A percentile compares a stretch with the other conserved stretches of the same genome.
Evolutionary conservation across 1,140 invertebrate genomes (phyloP).

Genomic region (Pissodes strobi): DNA sequence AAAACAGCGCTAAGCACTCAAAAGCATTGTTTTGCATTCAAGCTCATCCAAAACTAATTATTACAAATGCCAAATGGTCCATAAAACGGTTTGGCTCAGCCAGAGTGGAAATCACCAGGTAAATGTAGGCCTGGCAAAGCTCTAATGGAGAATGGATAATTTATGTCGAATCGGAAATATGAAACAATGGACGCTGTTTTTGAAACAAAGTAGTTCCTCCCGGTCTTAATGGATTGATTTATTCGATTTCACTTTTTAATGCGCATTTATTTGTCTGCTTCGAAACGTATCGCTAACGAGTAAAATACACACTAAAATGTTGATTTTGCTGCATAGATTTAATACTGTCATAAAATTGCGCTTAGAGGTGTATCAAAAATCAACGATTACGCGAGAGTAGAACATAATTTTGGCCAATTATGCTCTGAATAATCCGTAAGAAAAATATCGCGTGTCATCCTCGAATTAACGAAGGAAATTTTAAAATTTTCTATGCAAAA

Average conservation of each 20-base stretch:
- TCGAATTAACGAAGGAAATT: too few relatives aligned
- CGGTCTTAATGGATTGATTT: constrained; percentile 3
- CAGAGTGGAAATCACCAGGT: constrained; percentile 28
- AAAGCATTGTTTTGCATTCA: constrained; percentile 22
- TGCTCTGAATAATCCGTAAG: too few relatives aligned
- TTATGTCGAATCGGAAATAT: constrained; percentile 25
- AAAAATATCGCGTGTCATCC: too few relatives aligned
- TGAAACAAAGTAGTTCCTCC: constrained; percentile 7
- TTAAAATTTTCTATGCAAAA: too few relatives aligned
- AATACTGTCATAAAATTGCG: too few relatives aligned
- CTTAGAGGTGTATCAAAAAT: too few relatives aligned
- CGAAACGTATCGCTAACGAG: too few relatives aligned
- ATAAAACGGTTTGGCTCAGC: constrained; percentile 20
- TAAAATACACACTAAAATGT: too few relatives aligned
- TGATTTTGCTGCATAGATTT: too few relatives aligned
- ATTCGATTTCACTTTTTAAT: constrained; percentile 5
- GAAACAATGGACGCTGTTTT: constrained; percentile 5
- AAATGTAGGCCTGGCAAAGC: constrained; percentile 15
- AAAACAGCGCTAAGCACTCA: constrained; percentile 24
- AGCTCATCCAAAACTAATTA: constrained; percentile 29
- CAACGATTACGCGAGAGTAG: too few relatives aligned
- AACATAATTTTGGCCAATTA: too few relatives aligned
- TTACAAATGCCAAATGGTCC: constrained; percentile 30
- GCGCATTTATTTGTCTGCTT: too few relatives aligned
- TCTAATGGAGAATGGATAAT: constrained; percentile 30